Conservation (phyloP, 2,113 vertebrate genomes). For the Prinia subflava region DNA sequence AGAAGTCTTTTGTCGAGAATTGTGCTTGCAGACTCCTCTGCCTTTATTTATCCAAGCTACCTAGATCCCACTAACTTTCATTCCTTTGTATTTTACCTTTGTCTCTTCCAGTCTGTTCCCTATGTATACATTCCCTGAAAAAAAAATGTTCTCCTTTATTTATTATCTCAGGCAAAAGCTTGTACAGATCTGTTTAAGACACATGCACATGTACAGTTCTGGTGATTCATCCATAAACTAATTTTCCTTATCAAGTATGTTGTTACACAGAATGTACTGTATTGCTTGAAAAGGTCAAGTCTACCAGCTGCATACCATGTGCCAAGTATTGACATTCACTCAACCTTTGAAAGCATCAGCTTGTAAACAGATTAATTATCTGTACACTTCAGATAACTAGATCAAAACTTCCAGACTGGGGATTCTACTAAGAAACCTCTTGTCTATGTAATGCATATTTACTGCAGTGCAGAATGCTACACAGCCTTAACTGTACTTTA, state of each 20-base stretch:
- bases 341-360: not conserved
- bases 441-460: not conserved
- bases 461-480: not conserved
- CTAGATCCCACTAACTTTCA: not conserved
- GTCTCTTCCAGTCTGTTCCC: not conserved
- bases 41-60: not conserved
- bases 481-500: not conserved
- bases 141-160: not conserved
- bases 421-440: not conserved
- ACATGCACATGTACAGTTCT: not conserved
- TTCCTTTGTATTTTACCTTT: not conserved
- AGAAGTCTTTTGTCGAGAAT: not conserved
- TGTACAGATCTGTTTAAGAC: not conserved
- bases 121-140: fast-evolving
- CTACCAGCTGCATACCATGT: not conserved
- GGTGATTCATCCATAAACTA: not conserved
- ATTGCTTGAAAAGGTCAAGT: conserved; percentile 7
- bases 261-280: not conserved
- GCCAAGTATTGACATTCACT: not conserved
- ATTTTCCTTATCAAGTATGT: not conserved
- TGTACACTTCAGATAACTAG: not conserved
- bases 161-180: not conserved
- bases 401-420: not conserved
- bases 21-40: not conserved
- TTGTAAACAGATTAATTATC: not conserved